Conservation (phyloP, 1,140 invertebrate species). For the Elysia chlorotica region DNA sequence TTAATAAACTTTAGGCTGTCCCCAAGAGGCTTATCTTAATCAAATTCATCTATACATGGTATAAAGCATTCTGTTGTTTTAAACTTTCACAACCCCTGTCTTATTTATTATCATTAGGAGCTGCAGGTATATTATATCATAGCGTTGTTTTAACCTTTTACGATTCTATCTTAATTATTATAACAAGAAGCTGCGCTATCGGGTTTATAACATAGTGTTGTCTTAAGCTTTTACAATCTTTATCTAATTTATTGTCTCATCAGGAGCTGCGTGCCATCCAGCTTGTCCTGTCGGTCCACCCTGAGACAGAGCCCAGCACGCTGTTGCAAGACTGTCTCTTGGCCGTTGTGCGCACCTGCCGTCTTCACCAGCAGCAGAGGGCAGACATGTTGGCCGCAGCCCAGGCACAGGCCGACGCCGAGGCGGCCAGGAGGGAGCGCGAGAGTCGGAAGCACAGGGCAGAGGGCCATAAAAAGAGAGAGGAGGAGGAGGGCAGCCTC, state of each 20-base stretch:
- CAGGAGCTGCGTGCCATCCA: conserved; percentile 62
- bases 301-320: conserved; percentile 45
- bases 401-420: conserved; percentile 15
- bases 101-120: background rate
- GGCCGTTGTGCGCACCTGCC: conserved; percentile 47
- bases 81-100: background rate
- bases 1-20: too few relatives aligned
- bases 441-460: conserved; percentile 8
- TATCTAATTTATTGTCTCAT: conserved; percentile 18
- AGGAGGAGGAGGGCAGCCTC: background rate
- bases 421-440: conserved; percentile 12
- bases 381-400: conserved; percentile 22
- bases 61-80: too few relatives aligned
- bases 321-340: conserved; percentile 49
- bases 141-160: background rate
- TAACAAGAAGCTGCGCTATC: too few relatives aligned
- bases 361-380: conserved; percentile 47
- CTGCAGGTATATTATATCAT: background rate
- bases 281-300: conserved; percentile 57
- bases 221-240: too few relatives aligned
- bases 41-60: too few relatives aligned
- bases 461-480: too few relatives aligned
- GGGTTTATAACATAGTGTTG: too few relatives aligned
- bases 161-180: too few relatives aligned
- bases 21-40: too few relatives aligned